A percentile compares a stretch with the other conserved stretches of the same genome.
phyloP scores from a whole-genome alignment of 2,888 invertebrate species.

The Blastobasis lacticolella region DNA sequence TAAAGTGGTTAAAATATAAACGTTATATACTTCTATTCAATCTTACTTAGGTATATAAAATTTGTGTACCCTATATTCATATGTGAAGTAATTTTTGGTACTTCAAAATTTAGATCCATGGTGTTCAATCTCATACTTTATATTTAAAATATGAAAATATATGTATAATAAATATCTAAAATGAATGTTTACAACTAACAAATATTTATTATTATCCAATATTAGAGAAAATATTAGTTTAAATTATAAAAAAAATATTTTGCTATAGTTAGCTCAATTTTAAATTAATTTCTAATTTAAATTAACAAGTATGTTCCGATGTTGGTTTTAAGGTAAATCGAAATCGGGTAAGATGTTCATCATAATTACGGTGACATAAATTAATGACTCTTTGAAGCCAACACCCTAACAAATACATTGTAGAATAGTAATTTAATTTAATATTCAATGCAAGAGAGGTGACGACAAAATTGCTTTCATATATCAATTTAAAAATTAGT shows the following conservation, averaged over 20 bases:
- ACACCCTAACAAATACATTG: slow-evolving; percentile 15
- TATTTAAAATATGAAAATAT: slow-evolving; percentile 21
- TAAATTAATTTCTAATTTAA: slow-evolving; percentile 21
- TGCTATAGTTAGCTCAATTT: slow-evolving; percentile 48
- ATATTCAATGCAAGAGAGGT: too few relatives aligned
- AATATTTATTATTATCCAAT: slow-evolving; percentile 32
- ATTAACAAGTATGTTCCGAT: slow-evolving; percentile 13
- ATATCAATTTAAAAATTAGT: too few relatives aligned
- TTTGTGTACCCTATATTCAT: slow-evolving; percentile 26
- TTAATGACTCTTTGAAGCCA: slow-evolving; percentile 14
- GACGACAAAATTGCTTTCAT: too few relatives aligned
- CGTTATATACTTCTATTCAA: slow-evolving; percentile 20
- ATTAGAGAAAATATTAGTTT: slow-evolving; percentile 22
- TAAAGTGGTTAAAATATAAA: slow-evolving; percentile 30
- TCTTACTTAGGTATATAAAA: slow-evolving; percentile 13
- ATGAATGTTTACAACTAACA: slow-evolving; percentile 35
- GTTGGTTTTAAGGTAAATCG: slow-evolving; percentile 14
- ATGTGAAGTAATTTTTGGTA: slow-evolving; percentile 28
- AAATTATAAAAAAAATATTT: slow-evolving; percentile 20
- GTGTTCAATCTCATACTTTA: slow-evolving; percentile 59
- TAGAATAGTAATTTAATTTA: too few relatives aligned
- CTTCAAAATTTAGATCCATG: slow-evolving; percentile 31
- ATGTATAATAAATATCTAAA: slow-evolving; percentile 21
- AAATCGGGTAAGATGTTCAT: slow-evolving; percentile 7
- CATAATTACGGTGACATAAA: too few relatives aligned